Conservation (phyloP, 2,888 invertebrate species). For the Scelioninae gen. 1 region DNA sequence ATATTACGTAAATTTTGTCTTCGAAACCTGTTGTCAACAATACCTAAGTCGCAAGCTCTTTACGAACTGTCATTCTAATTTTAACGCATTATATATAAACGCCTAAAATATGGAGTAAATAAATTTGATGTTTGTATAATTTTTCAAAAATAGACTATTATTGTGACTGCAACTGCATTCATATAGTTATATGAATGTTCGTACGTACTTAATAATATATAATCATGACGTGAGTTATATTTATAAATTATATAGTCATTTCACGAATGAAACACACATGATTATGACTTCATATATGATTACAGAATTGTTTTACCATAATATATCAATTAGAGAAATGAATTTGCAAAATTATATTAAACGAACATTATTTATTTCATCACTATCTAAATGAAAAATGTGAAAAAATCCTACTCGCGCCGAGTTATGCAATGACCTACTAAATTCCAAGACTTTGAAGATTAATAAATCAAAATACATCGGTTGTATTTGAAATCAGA, state of each 20-base stretch:
- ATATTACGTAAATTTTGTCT: conserved; percentile 1
- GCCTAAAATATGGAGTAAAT: conserved; percentile 22
- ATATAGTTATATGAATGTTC: conserved; percentile 5
- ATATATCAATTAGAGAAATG: conserved; percentile 1
- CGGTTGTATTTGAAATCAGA: not conserved
- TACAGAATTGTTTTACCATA: conserved; percentile 2
- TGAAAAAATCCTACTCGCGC: not conserved
- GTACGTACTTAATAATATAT: conserved; percentile 15
- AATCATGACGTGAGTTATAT: conserved; percentile 23
- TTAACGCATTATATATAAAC: conserved; percentile 39
- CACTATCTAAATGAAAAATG: not conserved
- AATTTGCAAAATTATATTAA: not conserved
- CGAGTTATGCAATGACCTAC: not conserved
- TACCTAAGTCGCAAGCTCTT: conserved; percentile 1
- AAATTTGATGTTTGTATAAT: conserved; percentile 32
- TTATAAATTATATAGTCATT: conserved; percentile 19
- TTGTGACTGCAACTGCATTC: conserved; percentile 13
- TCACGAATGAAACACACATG: not conserved
- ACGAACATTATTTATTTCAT: not conserved
- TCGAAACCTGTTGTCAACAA: conserved; percentile 22
- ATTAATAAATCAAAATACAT: conserved; percentile 7
- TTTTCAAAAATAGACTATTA: conserved; percentile 43
- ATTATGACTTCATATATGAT: conserved; percentile 4
- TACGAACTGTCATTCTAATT: conserved; percentile 30
- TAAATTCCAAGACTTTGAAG: not conserved